phyloP scores from a whole-genome alignment of 1,140 invertebrate species.

The Bombus ignitus region DNA sequence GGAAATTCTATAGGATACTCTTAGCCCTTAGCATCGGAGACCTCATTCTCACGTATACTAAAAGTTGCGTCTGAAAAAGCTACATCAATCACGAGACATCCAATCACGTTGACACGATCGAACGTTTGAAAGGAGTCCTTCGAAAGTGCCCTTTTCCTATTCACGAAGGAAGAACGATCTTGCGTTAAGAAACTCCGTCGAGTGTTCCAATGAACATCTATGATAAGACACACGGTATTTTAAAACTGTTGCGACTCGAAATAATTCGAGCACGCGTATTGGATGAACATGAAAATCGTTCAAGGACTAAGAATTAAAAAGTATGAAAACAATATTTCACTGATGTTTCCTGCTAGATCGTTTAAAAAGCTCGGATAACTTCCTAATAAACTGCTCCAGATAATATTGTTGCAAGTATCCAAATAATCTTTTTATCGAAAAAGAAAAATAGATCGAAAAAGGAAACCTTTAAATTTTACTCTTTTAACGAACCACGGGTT shows the following conservation, averaged over 20 bases:
- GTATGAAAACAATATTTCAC: too few relatives aligned
- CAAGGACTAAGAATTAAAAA: too few relatives aligned
- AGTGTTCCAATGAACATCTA: background rate
- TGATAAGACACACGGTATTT: background rate
- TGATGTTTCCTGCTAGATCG: too few relatives aligned
- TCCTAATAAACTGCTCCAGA: too few relatives aligned
- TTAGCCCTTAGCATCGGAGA: background rate
- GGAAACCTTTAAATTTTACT: background rate
- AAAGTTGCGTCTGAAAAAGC: background rate
- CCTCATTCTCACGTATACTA: background rate
- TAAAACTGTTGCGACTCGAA: background rate
- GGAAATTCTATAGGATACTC: background rate
- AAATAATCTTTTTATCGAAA: too few relatives aligned
- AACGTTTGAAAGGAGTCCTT: background rate
- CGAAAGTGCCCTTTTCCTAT: background rate
- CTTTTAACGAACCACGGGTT: background rate
- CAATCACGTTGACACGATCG: background rate
- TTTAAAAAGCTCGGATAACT: too few relatives aligned
- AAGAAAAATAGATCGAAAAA: background rate
- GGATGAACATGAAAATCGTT: too few relatives aligned
- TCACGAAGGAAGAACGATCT: background rate
- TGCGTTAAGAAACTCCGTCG: background rate
- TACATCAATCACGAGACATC: conserved; percentile 2
- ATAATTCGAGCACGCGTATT: too few relatives aligned
- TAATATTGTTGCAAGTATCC: too few relatives aligned